phyloP scores from a whole-genome alignment of 1,140 invertebrate species.

The Euura lappo region DNA sequence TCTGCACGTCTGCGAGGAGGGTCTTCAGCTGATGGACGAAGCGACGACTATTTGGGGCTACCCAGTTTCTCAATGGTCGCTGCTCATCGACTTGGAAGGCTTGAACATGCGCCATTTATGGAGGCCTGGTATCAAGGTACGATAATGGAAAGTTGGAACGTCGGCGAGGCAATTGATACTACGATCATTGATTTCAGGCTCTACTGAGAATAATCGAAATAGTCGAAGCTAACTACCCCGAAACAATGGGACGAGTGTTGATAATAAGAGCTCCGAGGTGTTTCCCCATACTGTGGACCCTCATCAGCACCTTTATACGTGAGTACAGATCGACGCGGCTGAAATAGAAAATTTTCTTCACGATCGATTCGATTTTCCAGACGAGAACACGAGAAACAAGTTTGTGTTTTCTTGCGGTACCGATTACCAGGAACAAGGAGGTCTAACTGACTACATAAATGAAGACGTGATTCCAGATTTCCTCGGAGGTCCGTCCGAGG shows the following conservation, averaged over 20 bases:
- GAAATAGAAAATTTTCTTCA: not conserved
- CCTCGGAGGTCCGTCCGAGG: slow-evolving; percentile 86
- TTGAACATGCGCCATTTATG: slow-evolving; percentile 95
- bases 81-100: slow-evolving; percentile 92
- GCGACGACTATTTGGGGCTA: slow-evolving; percentile 75
- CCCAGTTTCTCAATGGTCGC: slow-evolving; percentile 87
- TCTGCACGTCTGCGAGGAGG: slow-evolving; percentile 87
- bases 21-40: slow-evolving; percentile 81
- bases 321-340: slow-evolving; percentile 32
- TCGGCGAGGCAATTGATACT: not conserved
- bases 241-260: slow-evolving; percentile 90
- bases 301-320: slow-evolving; percentile 95
- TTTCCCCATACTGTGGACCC: slow-evolving; percentile 96
- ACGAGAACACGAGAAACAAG: slow-evolving; percentile 93
- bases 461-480: slow-evolving; percentile 90
- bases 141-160: not conserved
- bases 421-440: slow-evolving; percentile 81
- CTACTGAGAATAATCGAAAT: slow-evolving; percentile 93
- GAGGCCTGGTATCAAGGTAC: slow-evolving; percentile 85
- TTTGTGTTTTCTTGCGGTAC: slow-evolving; percentile 93
- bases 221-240: slow-evolving; percentile 95
- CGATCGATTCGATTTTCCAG: slow-evolving; percentile 58
- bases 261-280: slow-evolving; percentile 90
- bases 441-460: slow-evolving; percentile 86
- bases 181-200: slow-evolving; percentile 57